Evolutionary conservation across 2,797 vertebrate genomes (phyloP).

Genomic region (Amphiprion clarkii): DNA sequence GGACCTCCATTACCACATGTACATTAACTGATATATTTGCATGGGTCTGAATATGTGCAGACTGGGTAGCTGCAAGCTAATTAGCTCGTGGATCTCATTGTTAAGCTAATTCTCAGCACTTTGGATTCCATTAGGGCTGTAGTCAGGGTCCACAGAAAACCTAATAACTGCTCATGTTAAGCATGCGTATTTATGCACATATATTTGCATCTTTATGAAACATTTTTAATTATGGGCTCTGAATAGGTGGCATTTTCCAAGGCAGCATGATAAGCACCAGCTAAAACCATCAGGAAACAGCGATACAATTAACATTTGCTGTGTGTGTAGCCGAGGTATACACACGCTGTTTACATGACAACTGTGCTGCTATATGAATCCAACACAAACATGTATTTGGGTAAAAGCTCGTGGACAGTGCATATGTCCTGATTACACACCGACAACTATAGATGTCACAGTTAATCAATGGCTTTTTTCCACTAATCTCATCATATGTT

Average conservation of each 20-base stretch:
- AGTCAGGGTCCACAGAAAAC: constrained; percentile 68
- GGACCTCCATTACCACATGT: constrained; percentile 16
- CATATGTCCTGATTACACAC: constrained; percentile 15
- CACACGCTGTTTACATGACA: constrained; percentile 49
- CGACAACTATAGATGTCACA: background rate
- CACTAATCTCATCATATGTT: background rate
- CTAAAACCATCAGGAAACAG: constrained; percentile 64
- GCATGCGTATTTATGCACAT: constrained; percentile 82
- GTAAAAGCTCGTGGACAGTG: constrained; percentile 1
- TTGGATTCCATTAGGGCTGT: constrained; percentile 76
- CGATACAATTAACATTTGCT: constrained; percentile 60
- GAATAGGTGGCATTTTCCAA: constrained; percentile 75
- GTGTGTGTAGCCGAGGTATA: constrained; percentile 6
- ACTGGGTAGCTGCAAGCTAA: constrained; percentile 52
- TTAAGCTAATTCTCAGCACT: constrained; percentile 71
- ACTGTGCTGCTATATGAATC: constrained; percentile 24
- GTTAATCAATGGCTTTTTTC: constrained; percentile 7
- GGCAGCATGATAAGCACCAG: constrained; percentile 66
- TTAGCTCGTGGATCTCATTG: constrained; percentile 70
- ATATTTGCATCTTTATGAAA: constrained; percentile 87
- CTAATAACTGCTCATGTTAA: constrained; percentile 73
- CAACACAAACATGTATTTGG: constrained; percentile 33
- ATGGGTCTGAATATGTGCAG: constrained; percentile 31
- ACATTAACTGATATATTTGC: constrained; percentile 45
- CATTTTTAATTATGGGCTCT: constrained; percentile 80